Evolutionary conservation across 2,113 vertebrate species (phyloP), one percentile per base, ranked within the genome.

Genomic region (Marcusenius ussheri): DNA sequence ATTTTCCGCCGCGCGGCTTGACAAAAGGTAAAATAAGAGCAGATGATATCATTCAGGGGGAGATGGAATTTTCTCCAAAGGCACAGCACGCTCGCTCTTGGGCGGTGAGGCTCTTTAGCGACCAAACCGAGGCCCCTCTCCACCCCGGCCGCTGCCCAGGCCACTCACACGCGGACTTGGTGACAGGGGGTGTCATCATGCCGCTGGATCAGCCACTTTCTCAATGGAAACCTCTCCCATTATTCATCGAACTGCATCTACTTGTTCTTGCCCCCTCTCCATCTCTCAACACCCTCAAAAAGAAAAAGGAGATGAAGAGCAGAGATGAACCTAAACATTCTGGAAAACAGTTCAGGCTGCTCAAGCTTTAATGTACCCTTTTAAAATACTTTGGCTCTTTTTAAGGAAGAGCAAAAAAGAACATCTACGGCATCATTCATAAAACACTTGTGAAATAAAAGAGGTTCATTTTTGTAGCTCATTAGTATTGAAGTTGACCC

Each of bases 1-100:
- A 94, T 96, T 96, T 96, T 95, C 96, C 94, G 94, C 46, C 92
- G 93, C 94, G 93, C 92, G 94, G 94, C 94, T 94, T 91, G 94
- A 95, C 95, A 95, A 94, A 70, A 96, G 95, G 96, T 96, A 96
- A 95, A 96, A 96, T 96, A 96, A 95, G 95, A 96, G 95, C 95
- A 96, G 96, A 96, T 96, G 95, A 96, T 95, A 95, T 95, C 93
- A 93, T 93, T 89, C 90, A 70, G 90, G 90, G 91, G 91, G 91
- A 93, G 91, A 89, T 91, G 91, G 88, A 89, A 70, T 90, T 77
- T 90, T 70, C 77, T 90, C 74, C 58, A 53, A 53, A 87, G 47
- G 85, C 58, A 45, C 35, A 46, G 89, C 42, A 8, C 21, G 9
- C 77, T 89, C 1, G 9, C 88, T 24, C 70, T 10, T 21, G 83